Percentiles rank a stretch among this genome's conserved stretches.
Conservation (phyloP, 2,888 invertebrate species). For the Acanthosepion esculentum region DNA sequence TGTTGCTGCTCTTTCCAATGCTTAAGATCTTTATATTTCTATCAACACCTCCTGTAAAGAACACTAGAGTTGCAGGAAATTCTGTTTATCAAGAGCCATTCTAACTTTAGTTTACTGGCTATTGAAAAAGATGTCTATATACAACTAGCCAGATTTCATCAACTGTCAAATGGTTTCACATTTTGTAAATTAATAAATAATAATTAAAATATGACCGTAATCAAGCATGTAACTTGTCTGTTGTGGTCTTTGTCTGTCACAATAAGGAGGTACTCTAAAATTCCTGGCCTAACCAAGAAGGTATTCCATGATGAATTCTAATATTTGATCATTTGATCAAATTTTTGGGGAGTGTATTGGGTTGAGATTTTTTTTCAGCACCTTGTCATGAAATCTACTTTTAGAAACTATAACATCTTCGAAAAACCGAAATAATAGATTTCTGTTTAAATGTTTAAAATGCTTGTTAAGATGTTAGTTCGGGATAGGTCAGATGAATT, state of each 20-base stretch:
- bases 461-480: too few relatives aligned
- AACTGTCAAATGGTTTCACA: not conserved
- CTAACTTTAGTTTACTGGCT: not conserved
- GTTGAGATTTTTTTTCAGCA: too few relatives aligned
- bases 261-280: too few relatives aligned
- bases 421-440: too few relatives aligned
- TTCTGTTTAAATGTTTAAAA: too few relatives aligned
- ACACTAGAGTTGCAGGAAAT: not conserved
- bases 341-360: too few relatives aligned
- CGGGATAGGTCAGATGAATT: too few relatives aligned
- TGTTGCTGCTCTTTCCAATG: conserved; percentile 66
- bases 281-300: too few relatives aligned
- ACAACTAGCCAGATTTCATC: not conserved
- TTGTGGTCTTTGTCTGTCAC: not conserved
- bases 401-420: too few relatives aligned
- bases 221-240: not conserved
- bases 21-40: conserved; percentile 47
- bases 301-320: too few relatives aligned
- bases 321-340: too few relatives aligned
- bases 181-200: conserved; percentile 4
- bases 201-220: not conserved
- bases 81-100: not conserved
- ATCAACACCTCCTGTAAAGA: not conserved
- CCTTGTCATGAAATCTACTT: too few relatives aligned
- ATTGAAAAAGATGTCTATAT: not conserved